These are phyloP conservation scores for Empidonax alnorum DNA, from an alignment of 2,113 vertebrate genomes.

Conservation along the genomic window DNA sequence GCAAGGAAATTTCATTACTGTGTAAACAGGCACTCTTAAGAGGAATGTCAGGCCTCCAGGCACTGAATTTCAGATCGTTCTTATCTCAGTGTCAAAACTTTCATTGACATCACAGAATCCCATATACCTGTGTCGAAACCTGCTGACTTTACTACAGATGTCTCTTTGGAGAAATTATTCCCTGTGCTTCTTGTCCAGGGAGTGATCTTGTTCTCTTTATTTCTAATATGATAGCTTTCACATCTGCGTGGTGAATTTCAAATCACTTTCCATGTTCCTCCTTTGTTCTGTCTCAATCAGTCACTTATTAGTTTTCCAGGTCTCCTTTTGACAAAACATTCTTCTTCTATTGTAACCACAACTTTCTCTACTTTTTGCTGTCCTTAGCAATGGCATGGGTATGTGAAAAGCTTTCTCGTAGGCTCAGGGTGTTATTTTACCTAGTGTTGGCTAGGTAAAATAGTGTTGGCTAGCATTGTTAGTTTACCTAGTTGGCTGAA, in stretches of 20 bases:
- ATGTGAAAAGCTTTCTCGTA: neutral
- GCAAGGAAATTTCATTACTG: neutral
- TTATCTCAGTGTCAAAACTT: neutral
- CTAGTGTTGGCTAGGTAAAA: no score
- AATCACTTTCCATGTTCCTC: neutral
- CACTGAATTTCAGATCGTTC: neutral
- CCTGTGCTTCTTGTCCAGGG: neutral
- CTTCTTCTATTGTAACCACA: neutral
- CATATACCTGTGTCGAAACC: neutral
- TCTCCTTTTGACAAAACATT: neutral
- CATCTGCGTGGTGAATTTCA: neutral
- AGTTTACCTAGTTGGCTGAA: neutral
- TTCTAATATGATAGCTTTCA: neutral
- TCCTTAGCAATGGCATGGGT: neutral
- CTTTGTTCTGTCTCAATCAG: neutral
- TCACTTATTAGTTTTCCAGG: neutral
- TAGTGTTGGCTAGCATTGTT: no score
- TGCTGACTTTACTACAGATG: neutral
- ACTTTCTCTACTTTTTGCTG: neutral
- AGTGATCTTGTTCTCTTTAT: neutral
- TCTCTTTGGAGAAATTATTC: neutral
- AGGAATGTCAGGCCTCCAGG: neutral
- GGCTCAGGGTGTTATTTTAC: neutral
- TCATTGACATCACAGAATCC: neutral
- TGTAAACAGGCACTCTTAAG: neutral